Conservation (phyloP, 1,140 invertebrate species). For the Galleria mellonella region DNA sequence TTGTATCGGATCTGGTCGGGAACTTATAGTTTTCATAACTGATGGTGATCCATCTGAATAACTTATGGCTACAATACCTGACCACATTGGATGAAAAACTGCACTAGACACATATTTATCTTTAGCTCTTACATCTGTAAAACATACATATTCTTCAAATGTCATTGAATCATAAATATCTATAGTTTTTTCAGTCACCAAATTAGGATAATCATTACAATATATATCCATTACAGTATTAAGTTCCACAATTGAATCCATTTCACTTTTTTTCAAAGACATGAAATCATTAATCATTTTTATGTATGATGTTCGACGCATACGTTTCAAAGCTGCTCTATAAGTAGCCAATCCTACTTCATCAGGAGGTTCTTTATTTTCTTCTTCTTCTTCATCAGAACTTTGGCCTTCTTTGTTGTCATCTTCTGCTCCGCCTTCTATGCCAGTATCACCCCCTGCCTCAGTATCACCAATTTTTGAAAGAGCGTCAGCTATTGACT, state of each 20-base stretch:
- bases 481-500: conserved; percentile 73
- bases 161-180: conserved; percentile 51
- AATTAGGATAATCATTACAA: conserved; percentile 76
- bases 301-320: conserved; percentile 55
- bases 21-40: conserved; percentile 51
- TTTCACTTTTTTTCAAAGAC: conserved; percentile 24
- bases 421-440: conserved; percentile 7
- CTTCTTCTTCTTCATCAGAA: conserved; percentile 41
- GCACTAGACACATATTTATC: conserved; percentile 79
- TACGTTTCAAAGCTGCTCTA: conserved; percentile 38
- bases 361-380: conserved; percentile 26
- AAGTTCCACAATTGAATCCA: conserved; percentile 66
- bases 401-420: conserved; percentile 18
- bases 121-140: conserved; percentile 76
- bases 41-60: conserved; percentile 75
- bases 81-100: conserved; percentile 81
- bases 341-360: conserved; percentile 40
- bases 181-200: conserved; percentile 60
- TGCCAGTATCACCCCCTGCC: conserved; percentile 32
- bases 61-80: conserved; percentile 78
- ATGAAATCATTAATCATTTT: conserved; percentile 50
- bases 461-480: conserved; percentile 37
- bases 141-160: conserved; percentile 77
- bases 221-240: conserved; percentile 80
- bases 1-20: conserved; percentile 64